A percentile compares a stretch with the other conserved stretches of the same genome.
These are phyloP conservation scores for Sinosuthora webbiana DNA, from an alignment of 2,113 vertebrate genomes.

Conservation along the genomic window DNA sequence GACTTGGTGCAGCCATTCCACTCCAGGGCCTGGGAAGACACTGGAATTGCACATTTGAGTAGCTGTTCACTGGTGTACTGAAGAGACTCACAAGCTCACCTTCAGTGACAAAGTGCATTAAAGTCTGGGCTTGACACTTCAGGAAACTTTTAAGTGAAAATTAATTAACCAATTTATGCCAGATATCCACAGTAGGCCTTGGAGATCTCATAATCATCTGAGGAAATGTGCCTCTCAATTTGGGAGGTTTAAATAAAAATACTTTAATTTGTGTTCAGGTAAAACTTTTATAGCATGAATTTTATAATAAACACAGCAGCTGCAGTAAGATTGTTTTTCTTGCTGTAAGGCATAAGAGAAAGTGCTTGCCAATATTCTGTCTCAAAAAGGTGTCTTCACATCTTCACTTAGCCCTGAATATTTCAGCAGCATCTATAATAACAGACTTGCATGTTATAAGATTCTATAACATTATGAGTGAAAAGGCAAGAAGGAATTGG, in stretches of 20 bases:
- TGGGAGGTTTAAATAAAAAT: conserved; percentile 25
- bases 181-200: not conserved
- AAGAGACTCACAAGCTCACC: not conserved
- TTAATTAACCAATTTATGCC: conserved; percentile 4
- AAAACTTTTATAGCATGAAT: conserved; percentile 50
- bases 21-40: not conserved
- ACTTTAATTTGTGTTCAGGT: conserved; percentile 39
- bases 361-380: conserved; percentile 76
- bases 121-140: not conserved
- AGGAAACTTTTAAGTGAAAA: not conserved
- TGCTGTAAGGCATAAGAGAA: conserved; percentile 69
- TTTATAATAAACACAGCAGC: conserved; percentile 69
- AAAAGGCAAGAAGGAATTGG: conserved; percentile 59
- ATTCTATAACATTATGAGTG: conserved; percentile 38
- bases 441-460: conserved; percentile 60
- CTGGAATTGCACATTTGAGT: not conserved
- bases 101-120: not conserved
- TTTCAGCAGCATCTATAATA: conserved; percentile 78
- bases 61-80: not conserved
- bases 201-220: not conserved
- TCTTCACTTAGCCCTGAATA: conserved; percentile 82
- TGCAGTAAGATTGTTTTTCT: conserved; percentile 65
- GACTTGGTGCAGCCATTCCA: not conserved
- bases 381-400: conserved; percentile 79
- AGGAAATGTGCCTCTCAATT: not conserved